These are phyloP conservation scores for Vanessa tameamea DNA, from an alignment of 1,140 invertebrate species.

Conservation along the genomic window DNA sequence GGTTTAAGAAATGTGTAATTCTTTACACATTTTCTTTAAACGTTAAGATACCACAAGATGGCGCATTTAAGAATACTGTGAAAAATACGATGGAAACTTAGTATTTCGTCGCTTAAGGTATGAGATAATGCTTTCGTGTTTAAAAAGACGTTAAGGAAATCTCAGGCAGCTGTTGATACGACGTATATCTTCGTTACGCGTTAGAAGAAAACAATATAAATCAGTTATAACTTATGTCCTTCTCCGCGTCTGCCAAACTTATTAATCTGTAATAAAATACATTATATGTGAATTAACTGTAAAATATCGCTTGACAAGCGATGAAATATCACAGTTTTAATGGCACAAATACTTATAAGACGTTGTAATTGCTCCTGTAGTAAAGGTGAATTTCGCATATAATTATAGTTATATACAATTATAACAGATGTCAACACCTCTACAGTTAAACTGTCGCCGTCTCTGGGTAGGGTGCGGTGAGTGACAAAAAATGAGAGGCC, in stretches of 20 bases:
- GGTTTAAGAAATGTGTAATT: slow-evolving; percentile 24
- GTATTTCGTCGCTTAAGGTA: slow-evolving; percentile 35
- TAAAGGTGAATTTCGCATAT: background rate
- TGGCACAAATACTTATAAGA: background rate
- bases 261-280: slow-evolving; percentile 30
- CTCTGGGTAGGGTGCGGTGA: slow-evolving; percentile 41
- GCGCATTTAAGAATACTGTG: slow-evolving; percentile 8
- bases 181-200: slow-evolving; percentile 41
- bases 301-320: background rate
- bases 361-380: background rate
- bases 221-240: slow-evolving; percentile 27
- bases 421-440: slow-evolving; percentile 39
- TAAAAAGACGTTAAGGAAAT: slow-evolving; percentile 44
- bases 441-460: slow-evolving; percentile 45
- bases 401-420: slow-evolving; percentile 25
- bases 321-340: background rate
- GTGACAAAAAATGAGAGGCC: slow-evolving; percentile 51
- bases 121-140: slow-evolving; percentile 39
- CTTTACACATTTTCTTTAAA: slow-evolving; percentile 22
- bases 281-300: slow-evolving; percentile 14
- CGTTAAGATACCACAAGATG: slow-evolving; percentile 33
- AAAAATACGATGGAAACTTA: slow-evolving; percentile 21
- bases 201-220: slow-evolving; percentile 43
- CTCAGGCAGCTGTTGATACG: slow-evolving; percentile 39
- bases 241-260: slow-evolving; percentile 23